Conservation (phyloP, 1,140 invertebrate species). For the Drosophila nasuta region DNA sequence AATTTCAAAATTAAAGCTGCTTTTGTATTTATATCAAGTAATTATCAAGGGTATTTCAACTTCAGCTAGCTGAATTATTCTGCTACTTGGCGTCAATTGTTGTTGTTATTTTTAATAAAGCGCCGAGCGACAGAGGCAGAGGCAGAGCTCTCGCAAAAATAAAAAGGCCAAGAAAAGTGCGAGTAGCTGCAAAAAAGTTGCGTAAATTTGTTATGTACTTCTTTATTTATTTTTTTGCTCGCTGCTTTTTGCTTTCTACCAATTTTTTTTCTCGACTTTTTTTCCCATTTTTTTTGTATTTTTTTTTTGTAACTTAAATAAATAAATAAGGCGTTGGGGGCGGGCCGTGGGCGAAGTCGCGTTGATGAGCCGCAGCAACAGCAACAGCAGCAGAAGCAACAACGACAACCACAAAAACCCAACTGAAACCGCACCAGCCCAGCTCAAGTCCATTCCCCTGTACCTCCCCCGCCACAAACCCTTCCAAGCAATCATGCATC, state of each 20-base stretch:
- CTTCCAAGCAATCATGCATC: slow-evolving; percentile 77
- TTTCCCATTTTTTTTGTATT: slow-evolving; percentile 23
- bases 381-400: slow-evolving; percentile 39
- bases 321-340: slow-evolving; percentile 64
- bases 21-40: neutral
- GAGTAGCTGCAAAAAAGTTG: slow-evolving; percentile 63
- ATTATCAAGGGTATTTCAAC: slow-evolving; percentile 4
- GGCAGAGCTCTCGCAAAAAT: neutral
- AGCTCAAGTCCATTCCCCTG: neutral
- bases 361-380: slow-evolving; percentile 40
- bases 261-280: slow-evolving; percentile 24
- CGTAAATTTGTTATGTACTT: slow-evolving; percentile 81
- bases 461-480: slow-evolving; percentile 5
- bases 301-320: slow-evolving; percentile 71
- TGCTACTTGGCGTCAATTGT: neutral
- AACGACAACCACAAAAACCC: slow-evolving; percentile 65
- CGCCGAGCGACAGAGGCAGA: slow-evolving; percentile 28
- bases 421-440: slow-evolving; percentile 28
- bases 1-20: neutral
- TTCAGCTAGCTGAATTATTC: neutral
- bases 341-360: slow-evolving; percentile 31
- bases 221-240: slow-evolving; percentile 35
- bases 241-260: slow-evolving; percentile 28
- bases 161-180: slow-evolving; percentile 53
- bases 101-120: slow-evolving; percentile 67